Evolutionary conservation across 2,888 invertebrate genomes (phyloP).

Genomic region (Heliothis peltigera): DNA sequence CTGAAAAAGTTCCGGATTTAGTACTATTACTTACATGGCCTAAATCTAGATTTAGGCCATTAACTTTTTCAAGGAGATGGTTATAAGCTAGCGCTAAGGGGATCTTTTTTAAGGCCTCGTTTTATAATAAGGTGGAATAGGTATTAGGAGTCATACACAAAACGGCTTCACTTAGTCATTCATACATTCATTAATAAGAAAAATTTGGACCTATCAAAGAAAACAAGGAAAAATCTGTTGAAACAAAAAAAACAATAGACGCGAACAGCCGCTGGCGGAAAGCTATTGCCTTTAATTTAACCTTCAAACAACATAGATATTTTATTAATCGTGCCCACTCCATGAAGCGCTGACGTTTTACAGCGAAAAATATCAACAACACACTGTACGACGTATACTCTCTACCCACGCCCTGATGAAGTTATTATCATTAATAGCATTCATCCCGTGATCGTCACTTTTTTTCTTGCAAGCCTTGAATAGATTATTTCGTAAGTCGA

Average conservation of each 20-base stretch:
- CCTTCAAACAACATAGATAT: conserved; percentile 9
- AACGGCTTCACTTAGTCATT: too few relatives aligned
- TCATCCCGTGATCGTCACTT: conserved; percentile 24
- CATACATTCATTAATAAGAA: too few relatives aligned
- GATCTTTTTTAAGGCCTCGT: too few relatives aligned
- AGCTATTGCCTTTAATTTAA: conserved; percentile 11
- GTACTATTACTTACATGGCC: too few relatives aligned
- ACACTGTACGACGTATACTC: conserved; percentile 19
- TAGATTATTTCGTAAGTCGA: too few relatives aligned
- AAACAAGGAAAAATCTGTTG: background rate
- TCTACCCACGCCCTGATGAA: conserved; percentile 48
- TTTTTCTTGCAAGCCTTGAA: conserved; percentile 3
- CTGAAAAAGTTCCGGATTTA: too few relatives aligned
- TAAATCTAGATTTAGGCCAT: too few relatives aligned
- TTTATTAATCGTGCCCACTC: conserved; percentile 27
- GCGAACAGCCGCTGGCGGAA: background rate
- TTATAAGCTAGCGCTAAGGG: too few relatives aligned
- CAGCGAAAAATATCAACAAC: conserved; percentile 30
- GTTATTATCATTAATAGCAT: conserved; percentile 47
- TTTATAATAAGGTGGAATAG: too few relatives aligned
- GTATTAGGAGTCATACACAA: too few relatives aligned
- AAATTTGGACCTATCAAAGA: too few relatives aligned
- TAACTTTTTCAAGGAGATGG: too few relatives aligned
- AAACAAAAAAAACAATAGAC: background rate
- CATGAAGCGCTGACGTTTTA: conserved; percentile 30